phyloP scores from a whole-genome alignment of 2,113 vertebrate genomes.

The Riparia riparia region DNA sequence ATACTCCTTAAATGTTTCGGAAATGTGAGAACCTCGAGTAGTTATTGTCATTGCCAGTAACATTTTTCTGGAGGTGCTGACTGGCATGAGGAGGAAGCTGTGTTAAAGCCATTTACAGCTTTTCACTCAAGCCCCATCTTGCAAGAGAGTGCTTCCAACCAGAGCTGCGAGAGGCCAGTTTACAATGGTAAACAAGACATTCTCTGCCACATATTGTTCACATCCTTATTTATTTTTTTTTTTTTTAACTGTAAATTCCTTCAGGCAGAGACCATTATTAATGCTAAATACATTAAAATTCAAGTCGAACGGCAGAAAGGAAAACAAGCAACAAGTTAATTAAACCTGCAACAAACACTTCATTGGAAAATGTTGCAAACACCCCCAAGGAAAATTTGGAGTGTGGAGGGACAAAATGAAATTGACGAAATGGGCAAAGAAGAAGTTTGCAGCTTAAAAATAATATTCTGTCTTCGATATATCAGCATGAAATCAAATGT shows the following conservation, averaged over 20 bases:
- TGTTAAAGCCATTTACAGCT: not conserved
- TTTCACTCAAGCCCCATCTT: not conserved
- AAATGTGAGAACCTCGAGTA: not conserved
- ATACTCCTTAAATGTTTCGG: not conserved
- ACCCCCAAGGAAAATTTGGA: not conserved
- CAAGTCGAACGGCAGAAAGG: not conserved
- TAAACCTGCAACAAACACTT: not conserved
- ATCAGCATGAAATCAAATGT: not conserved
- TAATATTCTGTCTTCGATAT: not conserved
- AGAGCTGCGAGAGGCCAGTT: not conserved
- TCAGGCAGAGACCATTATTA: not conserved
- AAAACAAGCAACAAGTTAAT: constrained; percentile 31
- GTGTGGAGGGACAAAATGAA: not conserved
- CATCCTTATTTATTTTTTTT: not conserved
- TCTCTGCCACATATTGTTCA: not conserved
- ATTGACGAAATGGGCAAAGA: not conserved
- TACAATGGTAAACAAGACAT: not conserved
- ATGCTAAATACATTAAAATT: constrained; percentile 35
- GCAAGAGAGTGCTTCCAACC: not conserved
- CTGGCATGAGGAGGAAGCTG: not conserved
- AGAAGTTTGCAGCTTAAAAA: not conserved
- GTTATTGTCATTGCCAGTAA: not conserved
- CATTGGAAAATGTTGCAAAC: not conserved
- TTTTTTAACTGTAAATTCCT: not conserved
- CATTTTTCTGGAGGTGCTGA: not conserved